Evolutionary conservation across 35 echinoderm and acorn worm species (phyloP).

Genomic region (Diadema setosum): DNA sequence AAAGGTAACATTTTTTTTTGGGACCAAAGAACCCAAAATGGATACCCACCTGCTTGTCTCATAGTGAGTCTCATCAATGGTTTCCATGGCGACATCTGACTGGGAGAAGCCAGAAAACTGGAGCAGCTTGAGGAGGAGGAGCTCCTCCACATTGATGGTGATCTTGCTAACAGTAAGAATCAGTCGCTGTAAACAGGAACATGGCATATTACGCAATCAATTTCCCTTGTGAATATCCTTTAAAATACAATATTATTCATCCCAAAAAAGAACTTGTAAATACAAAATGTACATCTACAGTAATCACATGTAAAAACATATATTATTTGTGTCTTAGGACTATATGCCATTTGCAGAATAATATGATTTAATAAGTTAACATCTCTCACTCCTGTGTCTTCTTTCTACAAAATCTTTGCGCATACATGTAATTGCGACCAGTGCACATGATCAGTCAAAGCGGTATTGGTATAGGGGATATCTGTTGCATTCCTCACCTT

Average conservation of each 20-base stretch:
- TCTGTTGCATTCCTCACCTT: constrained; percentile 26
- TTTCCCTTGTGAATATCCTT: background rate
- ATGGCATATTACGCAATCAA: too few relatives aligned
- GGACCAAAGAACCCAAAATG: background rate
- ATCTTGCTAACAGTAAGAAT: constrained; percentile 49
- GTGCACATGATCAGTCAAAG: too few relatives aligned
- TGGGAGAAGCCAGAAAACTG: constrained; percentile 79
- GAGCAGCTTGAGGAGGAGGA: constrained; percentile 80
- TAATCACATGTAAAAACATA: too few relatives aligned
- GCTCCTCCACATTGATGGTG: constrained; percentile 82
- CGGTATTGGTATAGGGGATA: too few relatives aligned
- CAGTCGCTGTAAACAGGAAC: constrained; percentile 27
- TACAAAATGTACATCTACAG: too few relatives aligned
- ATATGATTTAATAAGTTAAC: too few relatives aligned
- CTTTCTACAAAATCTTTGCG: too few relatives aligned
- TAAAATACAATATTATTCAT: background rate
- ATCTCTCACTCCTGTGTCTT: too few relatives aligned
- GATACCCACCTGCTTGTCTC: constrained; percentile 60
- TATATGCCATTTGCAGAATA: too few relatives aligned
- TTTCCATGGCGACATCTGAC: constrained; percentile 68
- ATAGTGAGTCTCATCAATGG: constrained; percentile 73
- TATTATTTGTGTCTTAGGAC: too few relatives aligned
- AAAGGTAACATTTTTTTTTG: too few relatives aligned
- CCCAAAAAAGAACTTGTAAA: background rate
- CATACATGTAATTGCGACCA: too few relatives aligned